These are phyloP conservation scores for Phlogophora meticulosa DNA, from an alignment of 2,888 invertebrate species.

Conservation along the genomic window DNA sequence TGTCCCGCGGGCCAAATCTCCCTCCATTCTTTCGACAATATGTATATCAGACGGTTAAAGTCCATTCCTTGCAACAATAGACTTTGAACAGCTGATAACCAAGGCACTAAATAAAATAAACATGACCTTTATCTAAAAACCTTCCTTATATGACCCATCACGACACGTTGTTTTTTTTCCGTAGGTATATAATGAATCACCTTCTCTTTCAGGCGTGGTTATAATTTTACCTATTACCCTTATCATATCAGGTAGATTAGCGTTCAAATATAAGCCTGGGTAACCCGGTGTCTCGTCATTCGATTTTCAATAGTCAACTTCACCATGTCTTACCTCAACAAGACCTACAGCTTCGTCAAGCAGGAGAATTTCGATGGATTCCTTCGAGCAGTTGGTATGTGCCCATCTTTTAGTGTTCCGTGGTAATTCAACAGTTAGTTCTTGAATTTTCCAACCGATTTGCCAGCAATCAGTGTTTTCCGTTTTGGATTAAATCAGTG, in stretches of 20 bases:
- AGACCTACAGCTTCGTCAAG: constrained; percentile 52
- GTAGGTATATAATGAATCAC: background rate
- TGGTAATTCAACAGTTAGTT: constrained; percentile 1
- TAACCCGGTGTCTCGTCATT: constrained; percentile 17
- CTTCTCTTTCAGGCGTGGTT: background rate
- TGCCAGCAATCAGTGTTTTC: constrained; percentile 12
- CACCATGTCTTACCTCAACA: constrained; percentile 43
- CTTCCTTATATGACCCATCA: background rate
- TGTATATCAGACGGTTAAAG: too few relatives aligned
- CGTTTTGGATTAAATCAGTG: constrained; percentile 35
- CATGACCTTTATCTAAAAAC: constrained; percentile 3
- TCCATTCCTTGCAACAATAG: background rate
- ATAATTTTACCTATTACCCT: background rate
- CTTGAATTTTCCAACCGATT: background rate
- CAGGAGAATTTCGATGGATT: constrained; percentile 74
- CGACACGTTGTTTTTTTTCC: constrained; percentile 1
- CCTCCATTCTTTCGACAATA: too few relatives aligned
- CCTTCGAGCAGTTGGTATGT: constrained; percentile 68
- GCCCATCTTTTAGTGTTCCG: background rate
- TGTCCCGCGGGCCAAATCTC: too few relatives aligned
- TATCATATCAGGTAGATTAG: constrained; percentile 46
- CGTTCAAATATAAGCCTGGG: constrained; percentile 28
- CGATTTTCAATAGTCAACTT: constrained; percentile 7
- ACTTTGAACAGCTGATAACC: constrained; percentile 14
- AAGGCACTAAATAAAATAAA: constrained; percentile 2